Base-by-base conservation (phyloP, 2,888 invertebrate genomes). In the Drosophila meridiana region DNA sequence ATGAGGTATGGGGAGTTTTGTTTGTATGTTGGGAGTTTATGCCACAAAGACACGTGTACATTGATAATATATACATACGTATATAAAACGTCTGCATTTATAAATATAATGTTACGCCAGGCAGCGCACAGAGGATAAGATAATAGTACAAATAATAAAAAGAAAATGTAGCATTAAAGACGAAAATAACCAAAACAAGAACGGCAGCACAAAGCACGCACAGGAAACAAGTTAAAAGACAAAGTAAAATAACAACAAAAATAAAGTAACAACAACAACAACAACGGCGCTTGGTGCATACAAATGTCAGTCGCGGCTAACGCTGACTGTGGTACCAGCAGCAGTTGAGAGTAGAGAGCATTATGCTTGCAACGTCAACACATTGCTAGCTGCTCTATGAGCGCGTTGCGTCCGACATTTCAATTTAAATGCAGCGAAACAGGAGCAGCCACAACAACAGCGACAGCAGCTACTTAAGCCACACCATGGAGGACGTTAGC, bases 401-500 rank as follows among this genome's bases (percentile, higher is more conserved):
- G 64, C 63, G 36, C 47, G 43, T 34, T 57, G 45, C 59, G 40
- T 45, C 62, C 76, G 82, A 65, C 73, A 86, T 76, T 80, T 83
- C 53, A 75, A 83, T 64, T 71, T 68, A 69, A 68, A 66, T 66
- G 71, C 62, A 48, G 38, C 34, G 36, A 38, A 65, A 47, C 43
- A 8, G 30, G 43, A 63, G 55, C 58, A 69, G 69, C 64, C 47
- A 58, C 73, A 66, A 43, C 62, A 53, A 8, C 57, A 57, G 14
- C 66, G 52, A 26, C 63, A 58, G 36, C 20, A 71, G 47, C 68
- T 53, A n/a, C 69, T 43, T 42, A 58, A 90, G 38, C n/a, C 48
- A 30, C 69, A 73, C 14, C 50, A 86, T 86, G 85, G 85, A 86
- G 36, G 85, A 89, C 42, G 74, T 69, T 58, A 68, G 67, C 28